phyloP scores from a whole-genome alignment of 2,888 invertebrate genomes.

The Portevinia maculata region DNA sequence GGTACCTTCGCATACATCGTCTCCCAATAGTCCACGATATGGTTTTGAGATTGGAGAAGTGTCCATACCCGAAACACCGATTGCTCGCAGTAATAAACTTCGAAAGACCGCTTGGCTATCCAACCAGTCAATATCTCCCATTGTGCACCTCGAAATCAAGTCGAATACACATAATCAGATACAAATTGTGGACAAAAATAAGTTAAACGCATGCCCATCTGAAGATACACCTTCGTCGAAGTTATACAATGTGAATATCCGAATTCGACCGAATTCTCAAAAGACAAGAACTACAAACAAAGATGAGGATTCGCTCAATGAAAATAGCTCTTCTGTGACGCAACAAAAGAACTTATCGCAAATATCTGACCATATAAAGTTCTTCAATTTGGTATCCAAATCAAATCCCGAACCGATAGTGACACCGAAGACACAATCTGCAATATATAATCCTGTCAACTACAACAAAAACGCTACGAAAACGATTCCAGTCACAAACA shows the following conservation, averaged over 20 bases:
- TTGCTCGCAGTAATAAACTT: conserved; percentile 84
- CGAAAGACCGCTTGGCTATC: conserved; percentile 85
- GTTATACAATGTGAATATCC: conserved; percentile 65
- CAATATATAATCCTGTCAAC: conserved; percentile 31
- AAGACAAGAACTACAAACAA: conserved; percentile 23
- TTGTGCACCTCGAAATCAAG: conserved; percentile 59
- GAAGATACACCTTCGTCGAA: conserved; percentile 21
- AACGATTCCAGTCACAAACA: conserved; percentile 7
- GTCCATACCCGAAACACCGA: conserved; percentile 84
- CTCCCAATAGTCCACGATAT: conserved; percentile 59
- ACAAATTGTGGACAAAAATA: conserved; percentile 44
- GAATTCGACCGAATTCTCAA: conserved; percentile 56
- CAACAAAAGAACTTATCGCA: conserved; percentile 40
- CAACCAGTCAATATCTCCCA: conserved; percentile 76
- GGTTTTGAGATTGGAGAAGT: conserved; percentile 73
- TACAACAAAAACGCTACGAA: conserved; percentile 45
- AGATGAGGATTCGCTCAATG: conserved; percentile 6
- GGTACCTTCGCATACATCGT: conserved; percentile 48
- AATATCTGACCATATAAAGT: conserved; percentile 66
- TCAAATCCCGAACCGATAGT: conserved; percentile 11
- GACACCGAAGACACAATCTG: conserved; percentile 29
- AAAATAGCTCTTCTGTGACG: conserved; percentile 11
- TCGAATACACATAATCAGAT: conserved; percentile 41
- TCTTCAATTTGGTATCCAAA: conserved; percentile 56
- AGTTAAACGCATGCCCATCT: conserved; percentile 5